A percentile compares a stretch with the other conserved stretches of the same genome.
Evolutionary conservation across 2,797 vertebrate genomes (phyloP).

Genomic region (Luscinia megarhynchos): DNA sequence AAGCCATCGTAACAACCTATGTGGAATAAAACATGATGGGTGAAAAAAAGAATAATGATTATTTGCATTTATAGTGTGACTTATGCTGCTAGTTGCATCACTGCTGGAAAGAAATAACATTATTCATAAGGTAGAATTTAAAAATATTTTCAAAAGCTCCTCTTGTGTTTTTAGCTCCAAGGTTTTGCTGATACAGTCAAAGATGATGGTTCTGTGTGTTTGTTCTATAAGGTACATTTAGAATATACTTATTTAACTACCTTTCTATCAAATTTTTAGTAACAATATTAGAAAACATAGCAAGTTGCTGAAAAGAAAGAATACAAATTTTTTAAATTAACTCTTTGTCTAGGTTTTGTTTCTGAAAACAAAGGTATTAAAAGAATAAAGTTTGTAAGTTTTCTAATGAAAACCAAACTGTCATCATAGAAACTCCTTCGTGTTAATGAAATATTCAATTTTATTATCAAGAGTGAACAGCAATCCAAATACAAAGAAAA

Average conservation of each 20-base stretch:
- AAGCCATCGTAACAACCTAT: constrained; percentile 91
- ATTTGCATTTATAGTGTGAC: neutral
- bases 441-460: neutral
- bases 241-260: neutral
- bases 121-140: neutral
- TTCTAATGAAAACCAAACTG: neutral
- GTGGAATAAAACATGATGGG: neutral
- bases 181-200: neutral
- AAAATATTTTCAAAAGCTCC: neutral
- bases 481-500: neutral
- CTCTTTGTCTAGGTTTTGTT: neutral
- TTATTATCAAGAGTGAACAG: neutral
- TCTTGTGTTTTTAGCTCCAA: neutral
- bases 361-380: neutral
- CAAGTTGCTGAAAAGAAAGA: neutral
- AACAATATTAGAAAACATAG: neutral
- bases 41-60: neutral
- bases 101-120: neutral
- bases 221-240: neutral
- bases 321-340: neutral
- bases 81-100: neutral
- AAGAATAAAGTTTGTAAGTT: neutral
- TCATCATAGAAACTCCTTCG: neutral
- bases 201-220: neutral
- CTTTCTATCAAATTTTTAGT: neutral